Base-by-base conservation (phyloP, 1,140 invertebrate genomes). In the Rhopalosiphum maidis region DNA sequence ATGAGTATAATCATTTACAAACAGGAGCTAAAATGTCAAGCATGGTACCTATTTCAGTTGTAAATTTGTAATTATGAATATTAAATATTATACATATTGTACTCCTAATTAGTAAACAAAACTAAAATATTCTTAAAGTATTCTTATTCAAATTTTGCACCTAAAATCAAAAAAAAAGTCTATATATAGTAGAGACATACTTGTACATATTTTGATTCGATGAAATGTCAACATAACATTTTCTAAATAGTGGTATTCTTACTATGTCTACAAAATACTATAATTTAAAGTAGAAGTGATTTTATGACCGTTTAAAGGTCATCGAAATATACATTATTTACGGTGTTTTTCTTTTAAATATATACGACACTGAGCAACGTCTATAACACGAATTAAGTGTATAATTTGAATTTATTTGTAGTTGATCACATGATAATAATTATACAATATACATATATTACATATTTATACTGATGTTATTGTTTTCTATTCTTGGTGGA, bases 171-270 rank as follows among this genome's bases (percentile, higher is more conserved):
- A 48, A 87, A 46, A 25, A n/a, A 8, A 83, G 35, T n/a, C 15
- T 37, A 37, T 23, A 18, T 9, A 41, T 77, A 77, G 25, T 77
- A 51, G 48, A 18, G 15, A 77, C n/a, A 11, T 77, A 54, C 54
- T 23, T 1, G 3, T 85, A 85, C 11, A 46, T 88, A 35, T 54
- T 88, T 54, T 2, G 30, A 88, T 51, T 88, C 87, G 35, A 87
- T 35, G 21, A 88, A 88, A 88, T 88, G 46, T 88, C 87, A 51
- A 88, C 87, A 37, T 88, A 51, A 51, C 46, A 88, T 88, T 88
- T 51, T 87, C 43, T 48, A 37, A n/a, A n/a, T 48, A n/a, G 30
- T n/a, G 37, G 1, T 88, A 88, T 35, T 30, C 21, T 23, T n/a
- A n/a, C 46, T 18, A 23, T 54, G 87, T 88, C 48, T 35, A 54